These are phyloP conservation scores for Chaetorhynchus papuensis DNA, from an alignment of 2,113 vertebrate species.

Conservation along the genomic window DNA sequence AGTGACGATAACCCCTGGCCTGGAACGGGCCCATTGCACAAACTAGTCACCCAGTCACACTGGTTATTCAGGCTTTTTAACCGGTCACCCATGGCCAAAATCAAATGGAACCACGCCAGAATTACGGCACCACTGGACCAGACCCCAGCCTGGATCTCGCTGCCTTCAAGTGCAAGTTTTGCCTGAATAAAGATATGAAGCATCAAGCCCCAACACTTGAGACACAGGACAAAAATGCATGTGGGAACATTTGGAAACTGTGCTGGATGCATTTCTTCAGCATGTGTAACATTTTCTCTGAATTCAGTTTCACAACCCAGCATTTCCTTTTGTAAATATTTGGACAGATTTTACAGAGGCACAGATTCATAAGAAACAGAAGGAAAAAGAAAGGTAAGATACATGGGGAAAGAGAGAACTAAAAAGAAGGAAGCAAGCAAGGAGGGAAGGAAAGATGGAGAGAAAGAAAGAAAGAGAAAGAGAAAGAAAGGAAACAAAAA, in stretches of 20 bases:
- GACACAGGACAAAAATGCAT: conserved; percentile 38
- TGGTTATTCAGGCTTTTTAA: neutral
- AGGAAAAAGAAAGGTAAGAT: neutral
- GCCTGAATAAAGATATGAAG: conserved; percentile 12
- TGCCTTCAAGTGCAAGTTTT: neutral
- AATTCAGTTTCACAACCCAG: conserved; percentile 60
- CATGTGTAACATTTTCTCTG: conserved; percentile 55
- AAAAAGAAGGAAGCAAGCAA: neutral
- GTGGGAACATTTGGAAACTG: conserved; percentile 33
- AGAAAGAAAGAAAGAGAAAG: neutral
- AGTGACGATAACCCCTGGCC: neutral
- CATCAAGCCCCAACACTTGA: neutral
- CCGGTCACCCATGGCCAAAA: neutral
- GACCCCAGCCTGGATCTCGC: neutral
- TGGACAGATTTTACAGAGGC: conserved; percentile 1
- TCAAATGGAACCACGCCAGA: neutral
- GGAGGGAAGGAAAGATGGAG: rapidly evolving
- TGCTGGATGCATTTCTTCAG: conserved; percentile 53
- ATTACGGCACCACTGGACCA: neutral
- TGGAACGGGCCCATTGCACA: conserved; percentile 10
- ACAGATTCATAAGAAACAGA: neutral
- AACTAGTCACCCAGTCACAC: neutral
- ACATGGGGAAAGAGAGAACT: neutral
- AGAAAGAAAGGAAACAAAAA: neutral
- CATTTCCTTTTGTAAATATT: conserved; percentile 61